Conservation (phyloP, 1,140 invertebrate species). For the Meloidogyne floridensis region DNA sequence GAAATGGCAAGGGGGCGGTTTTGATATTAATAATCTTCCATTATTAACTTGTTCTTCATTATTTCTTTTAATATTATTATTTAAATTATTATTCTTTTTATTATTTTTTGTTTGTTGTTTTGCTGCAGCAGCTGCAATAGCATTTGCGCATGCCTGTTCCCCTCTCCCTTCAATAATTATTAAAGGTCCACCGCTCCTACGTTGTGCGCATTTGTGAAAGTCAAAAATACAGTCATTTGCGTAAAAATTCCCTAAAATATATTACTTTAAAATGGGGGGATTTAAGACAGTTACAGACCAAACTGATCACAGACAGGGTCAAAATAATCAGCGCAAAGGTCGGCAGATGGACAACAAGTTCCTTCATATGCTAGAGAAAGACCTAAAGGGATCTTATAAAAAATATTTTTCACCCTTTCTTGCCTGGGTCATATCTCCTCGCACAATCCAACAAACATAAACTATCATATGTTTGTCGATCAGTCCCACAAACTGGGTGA, state of each 20-base stretch:
- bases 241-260: constrained; percentile 34
- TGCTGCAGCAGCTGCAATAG: not conserved
- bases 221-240: constrained; percentile 45
- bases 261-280: not conserved
- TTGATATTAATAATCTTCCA: not conserved
- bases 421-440: constrained; percentile 13
- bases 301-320: constrained; percentile 49
- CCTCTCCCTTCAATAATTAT: constrained; percentile 18
- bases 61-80: not conserved
- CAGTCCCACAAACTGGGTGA: constrained; percentile 47
- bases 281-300: constrained; percentile 23
- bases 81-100: not conserved
- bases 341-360: constrained; percentile 40
- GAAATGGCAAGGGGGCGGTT: constrained; percentile 28
- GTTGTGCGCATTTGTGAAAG: constrained; percentile 31
- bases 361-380: constrained; percentile 40
- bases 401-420: constrained; percentile 20
- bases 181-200: constrained; percentile 5
- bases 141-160: constrained; percentile 6
- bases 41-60: not conserved
- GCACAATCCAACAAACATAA: constrained; percentile 39
- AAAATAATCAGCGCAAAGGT: constrained; percentile 37
- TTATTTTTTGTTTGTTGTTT: not conserved
- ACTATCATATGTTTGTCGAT: constrained; percentile 45
- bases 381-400: not conserved